Base-by-base conservation (phyloP, 1,140 invertebrate genomes). In the Thrips palmi region DNA sequence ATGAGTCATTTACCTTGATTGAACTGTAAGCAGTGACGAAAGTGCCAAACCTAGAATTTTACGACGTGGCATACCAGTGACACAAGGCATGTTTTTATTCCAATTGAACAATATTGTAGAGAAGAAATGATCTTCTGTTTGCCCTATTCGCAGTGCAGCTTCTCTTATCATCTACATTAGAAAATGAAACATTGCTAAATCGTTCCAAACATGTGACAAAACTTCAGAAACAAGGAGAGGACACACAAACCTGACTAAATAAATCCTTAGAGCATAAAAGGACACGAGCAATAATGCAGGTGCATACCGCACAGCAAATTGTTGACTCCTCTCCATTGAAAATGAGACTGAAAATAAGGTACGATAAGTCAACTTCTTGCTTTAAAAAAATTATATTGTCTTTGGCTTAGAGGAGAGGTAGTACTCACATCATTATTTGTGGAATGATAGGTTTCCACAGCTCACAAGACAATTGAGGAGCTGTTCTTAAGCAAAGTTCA, bases 1-100 rank as follows among this genome's bases (percentile, higher is more conserved):
- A 11, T 14, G 33, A 25, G 18, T 29, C 28, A 35, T 12, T 35
- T 37, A 49, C 45, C 59, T 41, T 65, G 58, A 53, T 70, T 76
- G 68, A 4, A 66, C 67, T 7, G 69, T 73, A 24, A 85, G 58
- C 33, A 94, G 56, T 34, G 77, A 77, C n/a, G 78, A 70, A 31
- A 93, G 60, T 20, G 83, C 86, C 30, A 96, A 58, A 15, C 75
- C 75, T 58, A 68, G 68, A 10, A 88, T 59, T 57, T 96, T 94
- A 45, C 75, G 69, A 51, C 75, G 69, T 48, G 88, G 81, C 0
- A 71, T 63, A 46, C 86, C 74, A 1, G 74, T 68, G 1, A 88
- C 73, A 31, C 74, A 57, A 18, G 76, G 68, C 65, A 91, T 78
- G 53, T 75, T 77, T 41, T 73, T 65, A n/a, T 82, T 65, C 77